Conservation (phyloP, 1,140 invertebrate species). For the Lasioglossum albipes region DNA sequence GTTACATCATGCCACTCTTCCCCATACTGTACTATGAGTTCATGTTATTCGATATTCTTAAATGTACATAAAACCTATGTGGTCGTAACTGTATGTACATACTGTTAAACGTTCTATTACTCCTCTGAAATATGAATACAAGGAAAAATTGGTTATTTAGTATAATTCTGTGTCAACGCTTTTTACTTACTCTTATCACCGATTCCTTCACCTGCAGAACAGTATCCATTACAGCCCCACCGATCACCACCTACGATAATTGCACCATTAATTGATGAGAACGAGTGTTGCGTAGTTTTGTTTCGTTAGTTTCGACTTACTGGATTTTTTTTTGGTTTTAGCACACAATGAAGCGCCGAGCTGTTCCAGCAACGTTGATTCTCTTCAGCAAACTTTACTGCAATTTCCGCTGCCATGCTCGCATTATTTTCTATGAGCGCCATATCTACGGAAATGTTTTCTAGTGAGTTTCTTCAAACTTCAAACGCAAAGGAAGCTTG, state of each 20-base stretch:
- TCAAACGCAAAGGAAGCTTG: neutral
- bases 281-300: neutral
- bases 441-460: constrained; percentile 84
- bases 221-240: constrained; percentile 90
- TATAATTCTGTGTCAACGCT: constrained; percentile 71
- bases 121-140: constrained; percentile 76
- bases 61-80: constrained; percentile 75
- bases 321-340: constrained; percentile 49
- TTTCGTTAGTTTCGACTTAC: constrained; percentile 51
- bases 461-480: neutral
- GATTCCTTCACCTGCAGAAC: constrained; percentile 84
- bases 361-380: neutral
- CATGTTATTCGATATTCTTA: constrained; percentile 65
- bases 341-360: neutral
- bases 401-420: constrained; percentile 90
- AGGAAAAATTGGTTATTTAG: constrained; percentile 77
- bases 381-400: constrained; percentile 81
- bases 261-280: neutral
- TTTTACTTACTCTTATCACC: constrained; percentile 84
- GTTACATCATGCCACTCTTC: constrained; percentile 55
- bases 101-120: constrained; percentile 72
- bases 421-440: constrained; percentile 96
- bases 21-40: constrained; percentile 67
- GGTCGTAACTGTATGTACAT: constrained; percentile 74
- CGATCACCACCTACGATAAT: constrained; percentile 87